These are phyloP conservation scores for Capitulum mitella DNA, from an alignment of 2,888 invertebrate genomes.

Conservation along the genomic window DNA sequence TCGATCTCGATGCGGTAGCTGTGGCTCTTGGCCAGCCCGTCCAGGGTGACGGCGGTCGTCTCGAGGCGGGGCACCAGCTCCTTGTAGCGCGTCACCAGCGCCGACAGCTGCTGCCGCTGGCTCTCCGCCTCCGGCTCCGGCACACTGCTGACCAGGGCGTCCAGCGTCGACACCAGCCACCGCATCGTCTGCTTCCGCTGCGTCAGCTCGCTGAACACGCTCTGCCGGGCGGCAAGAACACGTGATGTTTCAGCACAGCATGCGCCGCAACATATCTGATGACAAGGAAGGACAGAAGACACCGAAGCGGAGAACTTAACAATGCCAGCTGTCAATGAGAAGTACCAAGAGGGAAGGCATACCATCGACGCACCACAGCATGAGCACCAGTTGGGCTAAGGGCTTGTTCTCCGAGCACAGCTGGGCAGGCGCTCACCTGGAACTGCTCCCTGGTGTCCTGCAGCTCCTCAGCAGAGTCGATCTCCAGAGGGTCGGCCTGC, in stretches of 20 bases:
- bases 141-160: slow-evolving; percentile 73
- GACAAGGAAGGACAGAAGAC: too few relatives aligned
- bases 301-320: too few relatives aligned
- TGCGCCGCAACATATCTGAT: too few relatives aligned
- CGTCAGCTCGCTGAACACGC: slow-evolving; percentile 83
- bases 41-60: slow-evolving; percentile 85
- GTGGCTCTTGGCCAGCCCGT: slow-evolving; percentile 84
- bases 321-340: too few relatives aligned
- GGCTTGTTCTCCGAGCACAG: too few relatives aligned
- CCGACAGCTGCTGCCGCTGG: slow-evolving; percentile 75
- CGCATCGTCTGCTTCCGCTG: slow-evolving; percentile 87
- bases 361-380: too few relatives aligned
- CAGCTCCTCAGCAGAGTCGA: background rate
- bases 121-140: slow-evolving; percentile 67
- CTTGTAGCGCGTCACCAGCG: slow-evolving; percentile 77
- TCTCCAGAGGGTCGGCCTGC: background rate
- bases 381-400: too few relatives aligned
- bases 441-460: background rate
- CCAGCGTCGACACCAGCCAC: slow-evolving; percentile 85
- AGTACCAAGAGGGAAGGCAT: too few relatives aligned
- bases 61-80: slow-evolving; percentile 85
- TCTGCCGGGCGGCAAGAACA: too few relatives aligned
- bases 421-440: slow-evolving; percentile 28
- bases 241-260: too few relatives aligned
- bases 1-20: slow-evolving; percentile 82